Evolutionary conservation across 2,797 vertebrate genomes (phyloP).

Genomic region (Erpetoichthys calabaricus): DNA sequence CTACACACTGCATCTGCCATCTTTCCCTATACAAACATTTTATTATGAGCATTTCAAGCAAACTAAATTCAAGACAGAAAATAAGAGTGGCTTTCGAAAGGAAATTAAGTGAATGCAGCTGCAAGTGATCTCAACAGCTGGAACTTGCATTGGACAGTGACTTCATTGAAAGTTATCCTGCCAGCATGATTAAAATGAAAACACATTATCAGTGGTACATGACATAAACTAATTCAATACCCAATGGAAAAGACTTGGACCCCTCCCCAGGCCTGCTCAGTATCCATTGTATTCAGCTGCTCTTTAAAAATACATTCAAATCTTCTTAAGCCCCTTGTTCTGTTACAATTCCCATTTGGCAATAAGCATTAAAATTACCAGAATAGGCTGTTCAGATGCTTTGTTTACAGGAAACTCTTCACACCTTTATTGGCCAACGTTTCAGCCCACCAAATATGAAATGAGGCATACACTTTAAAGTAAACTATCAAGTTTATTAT

Average conservation of each 20-base stretch:
- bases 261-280: neutral
- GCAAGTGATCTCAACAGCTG: conserved; percentile 34
- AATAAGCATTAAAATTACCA: too few relatives aligned
- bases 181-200: conserved; percentile 22
- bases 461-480: too few relatives aligned
- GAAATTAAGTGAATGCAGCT: conserved; percentile 41
- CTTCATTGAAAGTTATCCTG: conserved; percentile 25
- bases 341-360: too few relatives aligned
- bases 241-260: neutral
- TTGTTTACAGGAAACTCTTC: too few relatives aligned
- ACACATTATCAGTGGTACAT: neutral
- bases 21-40: neutral
- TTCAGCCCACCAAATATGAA: too few relatives aligned
- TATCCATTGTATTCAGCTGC: too few relatives aligned
- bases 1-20: too few relatives aligned
- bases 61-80: conserved; percentile 6
- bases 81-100: conserved; percentile 27
- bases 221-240: neutral
- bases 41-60: neutral
- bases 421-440: too few relatives aligned
- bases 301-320: too few relatives aligned
- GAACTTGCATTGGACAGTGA: conserved; percentile 33
- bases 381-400: too few relatives aligned
- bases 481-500: too few relatives aligned
- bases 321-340: too few relatives aligned